Conservation (phyloP, 2,797 vertebrate genomes). For the Champsocephalus esox region DNA sequence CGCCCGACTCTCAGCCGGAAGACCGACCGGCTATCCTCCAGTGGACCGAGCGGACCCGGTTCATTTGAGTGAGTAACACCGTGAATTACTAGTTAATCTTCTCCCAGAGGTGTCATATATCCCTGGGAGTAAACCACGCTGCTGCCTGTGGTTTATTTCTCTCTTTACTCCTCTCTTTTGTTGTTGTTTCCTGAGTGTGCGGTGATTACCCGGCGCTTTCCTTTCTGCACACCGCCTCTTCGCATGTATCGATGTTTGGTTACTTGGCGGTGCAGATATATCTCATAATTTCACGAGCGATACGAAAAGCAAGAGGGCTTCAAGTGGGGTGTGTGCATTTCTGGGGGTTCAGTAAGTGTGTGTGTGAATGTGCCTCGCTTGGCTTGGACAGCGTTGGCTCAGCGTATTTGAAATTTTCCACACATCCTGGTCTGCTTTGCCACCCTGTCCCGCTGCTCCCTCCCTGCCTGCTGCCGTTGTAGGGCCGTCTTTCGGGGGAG, state of each 20-base stretch:
- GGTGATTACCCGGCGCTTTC: constrained; percentile 66
- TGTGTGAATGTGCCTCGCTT: constrained; percentile 25
- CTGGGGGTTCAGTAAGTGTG: not conserved
- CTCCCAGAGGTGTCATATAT: constrained; percentile 42
- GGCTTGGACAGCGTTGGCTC: constrained; percentile 41
- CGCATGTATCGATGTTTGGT: constrained; percentile 45
- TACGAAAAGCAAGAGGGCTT: not conserved
- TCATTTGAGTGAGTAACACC: constrained; percentile 82
- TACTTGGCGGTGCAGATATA: constrained; percentile 6
- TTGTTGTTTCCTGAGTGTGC: constrained; percentile 76
- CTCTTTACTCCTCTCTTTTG: constrained; percentile 68
- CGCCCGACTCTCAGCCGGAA: constrained; percentile 75
- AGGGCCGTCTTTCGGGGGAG: constrained; percentile 29
- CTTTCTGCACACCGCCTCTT: constrained; percentile 59
- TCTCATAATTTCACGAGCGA: not conserved
- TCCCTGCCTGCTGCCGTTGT: constrained; percentile 1
- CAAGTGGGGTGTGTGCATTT: not conserved
- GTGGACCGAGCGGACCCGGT: constrained; percentile 83
- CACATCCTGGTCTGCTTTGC: constrained; percentile 69
- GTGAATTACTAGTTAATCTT: constrained; percentile 15
- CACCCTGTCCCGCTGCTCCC: constrained; percentile 50
- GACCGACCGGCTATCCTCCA: constrained; percentile 66
- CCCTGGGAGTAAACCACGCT: constrained; percentile 8
- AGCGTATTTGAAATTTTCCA: constrained; percentile 66
- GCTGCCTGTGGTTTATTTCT: constrained; percentile 24